Percentiles rank a stretch among this genome's conserved stretches.
Evolutionary conservation across 2,888 invertebrate species (phyloP).

Genomic region (Habrosyne pyritoides): DNA sequence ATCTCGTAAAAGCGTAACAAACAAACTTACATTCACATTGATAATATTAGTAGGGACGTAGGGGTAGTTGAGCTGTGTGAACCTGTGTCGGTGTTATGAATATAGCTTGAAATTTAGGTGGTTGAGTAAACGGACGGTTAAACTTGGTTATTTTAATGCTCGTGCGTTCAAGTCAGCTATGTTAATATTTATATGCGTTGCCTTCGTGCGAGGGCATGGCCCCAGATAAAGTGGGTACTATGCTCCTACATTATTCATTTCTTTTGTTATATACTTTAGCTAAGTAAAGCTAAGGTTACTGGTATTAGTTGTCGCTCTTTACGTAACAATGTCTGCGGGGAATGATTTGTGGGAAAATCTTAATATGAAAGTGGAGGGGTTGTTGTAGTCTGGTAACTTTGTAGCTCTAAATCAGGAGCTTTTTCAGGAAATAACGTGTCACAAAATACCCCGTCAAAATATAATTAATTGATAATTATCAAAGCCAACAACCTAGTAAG

Average conservation of each 20-base stretch:
- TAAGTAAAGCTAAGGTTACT: not conserved
- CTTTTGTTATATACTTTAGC: constrained; percentile 1
- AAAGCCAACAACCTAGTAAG: too few relatives aligned
- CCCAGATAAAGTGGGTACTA: not conserved
- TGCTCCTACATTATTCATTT: not conserved
- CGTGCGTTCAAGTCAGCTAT: not conserved
- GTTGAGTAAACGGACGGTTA: not conserved
- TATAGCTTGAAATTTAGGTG: not conserved
- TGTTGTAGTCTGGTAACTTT: too few relatives aligned
- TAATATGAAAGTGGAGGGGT: too few relatives aligned
- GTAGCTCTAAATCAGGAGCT: too few relatives aligned
- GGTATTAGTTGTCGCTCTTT: not conserved
- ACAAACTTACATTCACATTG: too few relatives aligned
- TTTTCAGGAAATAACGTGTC: too few relatives aligned
- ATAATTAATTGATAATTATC: too few relatives aligned
- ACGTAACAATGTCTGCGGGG: too few relatives aligned
- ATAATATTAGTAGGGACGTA: too few relatives aligned
- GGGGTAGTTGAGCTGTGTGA: not conserved
- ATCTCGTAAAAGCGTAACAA: too few relatives aligned
- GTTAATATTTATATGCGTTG: not conserved
- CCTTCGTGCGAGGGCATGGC: not conserved
- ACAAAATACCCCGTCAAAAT: too few relatives aligned
- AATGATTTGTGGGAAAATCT: too few relatives aligned
- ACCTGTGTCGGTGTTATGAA: not conserved
- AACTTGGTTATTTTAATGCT: not conserved